Evolutionary conservation across 2,888 invertebrate species (phyloP).

Genomic region (Caenorhabditis japonica): DNA sequence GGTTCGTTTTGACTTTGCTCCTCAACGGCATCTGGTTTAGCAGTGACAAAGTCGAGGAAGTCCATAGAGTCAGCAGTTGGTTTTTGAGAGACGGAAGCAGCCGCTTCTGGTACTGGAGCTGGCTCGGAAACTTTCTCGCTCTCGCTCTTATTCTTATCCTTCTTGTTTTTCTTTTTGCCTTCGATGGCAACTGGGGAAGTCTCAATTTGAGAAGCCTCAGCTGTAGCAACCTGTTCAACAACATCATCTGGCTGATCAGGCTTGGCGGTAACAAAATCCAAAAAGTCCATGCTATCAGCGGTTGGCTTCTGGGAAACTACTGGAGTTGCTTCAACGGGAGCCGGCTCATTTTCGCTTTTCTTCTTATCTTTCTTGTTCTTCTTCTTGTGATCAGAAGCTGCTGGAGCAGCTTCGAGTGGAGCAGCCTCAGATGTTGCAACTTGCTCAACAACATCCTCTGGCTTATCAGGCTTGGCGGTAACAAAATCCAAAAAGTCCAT

Average conservation of each 20-base stretch:
- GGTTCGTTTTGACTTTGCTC: not conserved
- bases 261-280: constrained; percentile 53
- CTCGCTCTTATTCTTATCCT: constrained; percentile 24
- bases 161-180: constrained; percentile 29
- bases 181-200: constrained; percentile 7
- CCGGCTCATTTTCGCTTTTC: constrained; percentile 6
- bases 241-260: constrained; percentile 19
- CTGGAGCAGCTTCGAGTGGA: constrained; percentile 2
- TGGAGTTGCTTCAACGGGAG: constrained; percentile 18
- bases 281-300: constrained; percentile 51
- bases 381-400: not conserved
- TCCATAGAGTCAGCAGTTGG: constrained; percentile 30
- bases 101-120: constrained; percentile 5
- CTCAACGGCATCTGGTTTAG: constrained; percentile 14
- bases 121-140: constrained; percentile 5
- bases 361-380: constrained; percentile 6
- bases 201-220: constrained; percentile 14
- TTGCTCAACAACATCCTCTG: not conserved
- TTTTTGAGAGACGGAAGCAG: constrained; percentile 23
- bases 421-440: not conserved
- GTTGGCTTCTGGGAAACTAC: constrained; percentile 30
- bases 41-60: constrained; percentile 37
- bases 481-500: constrained; percentile 57
- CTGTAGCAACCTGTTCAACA: constrained; percentile 10
- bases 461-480: constrained; percentile 38